phyloP scores from a whole-genome alignment of 1,140 invertebrate species.

The Hycleus cichorii region DNA sequence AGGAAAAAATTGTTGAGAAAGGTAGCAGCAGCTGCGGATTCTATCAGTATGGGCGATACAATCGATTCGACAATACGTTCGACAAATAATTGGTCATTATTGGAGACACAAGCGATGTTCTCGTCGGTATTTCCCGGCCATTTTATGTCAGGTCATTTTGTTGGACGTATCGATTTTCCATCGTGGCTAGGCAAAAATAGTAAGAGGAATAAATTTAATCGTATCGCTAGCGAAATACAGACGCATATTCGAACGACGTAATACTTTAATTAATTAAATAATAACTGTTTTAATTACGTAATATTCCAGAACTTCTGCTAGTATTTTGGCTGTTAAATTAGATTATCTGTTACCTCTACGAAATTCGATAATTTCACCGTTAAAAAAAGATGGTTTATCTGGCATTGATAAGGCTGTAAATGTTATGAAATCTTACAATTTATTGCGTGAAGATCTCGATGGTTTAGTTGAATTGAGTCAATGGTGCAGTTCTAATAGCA shows the following conservation, averaged over 20 bases:
- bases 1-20: neutral
- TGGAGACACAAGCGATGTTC: constrained; percentile 87
- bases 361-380: constrained; percentile 63
- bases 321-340: constrained; percentile 65
- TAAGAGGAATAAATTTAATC: constrained; percentile 66
- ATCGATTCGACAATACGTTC: constrained; percentile 75
- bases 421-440: constrained; percentile 73
- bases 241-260: constrained; percentile 74
- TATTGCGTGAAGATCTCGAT: constrained; percentile 87
- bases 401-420: constrained; percentile 68
- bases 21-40: constrained; percentile 73
- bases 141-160: constrained; percentile 65
- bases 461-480: constrained; percentile 72
- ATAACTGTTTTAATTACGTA: constrained; percentile 5
- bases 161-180: constrained; percentile 83
- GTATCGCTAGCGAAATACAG: constrained; percentile 76
- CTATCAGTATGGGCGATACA: constrained; percentile 78
- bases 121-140: constrained; percentile 86
- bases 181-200: constrained; percentile 95
- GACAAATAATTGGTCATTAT: constrained; percentile 76
- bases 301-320: constrained; percentile 59
- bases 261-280: constrained; percentile 6
- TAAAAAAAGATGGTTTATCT: constrained; percentile 59
- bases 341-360: constrained; percentile 76
- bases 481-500: constrained; percentile 68